Evolutionary conservation across 2,113 vertebrate species (phyloP).

Genomic region (Nothobranchius furzeri): DNA sequence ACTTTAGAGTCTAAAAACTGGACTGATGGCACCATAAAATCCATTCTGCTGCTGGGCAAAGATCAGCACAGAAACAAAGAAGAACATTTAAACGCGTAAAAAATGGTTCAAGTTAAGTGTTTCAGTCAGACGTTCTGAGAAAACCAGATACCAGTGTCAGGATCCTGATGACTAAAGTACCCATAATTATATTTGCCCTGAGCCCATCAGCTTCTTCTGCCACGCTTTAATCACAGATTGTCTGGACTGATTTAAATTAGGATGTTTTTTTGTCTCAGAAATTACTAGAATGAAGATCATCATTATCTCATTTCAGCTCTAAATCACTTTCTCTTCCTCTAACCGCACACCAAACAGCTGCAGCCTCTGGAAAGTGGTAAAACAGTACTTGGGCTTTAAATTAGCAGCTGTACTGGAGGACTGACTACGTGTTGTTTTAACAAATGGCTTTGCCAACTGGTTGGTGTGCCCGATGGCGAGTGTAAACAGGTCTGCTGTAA

Average conservation of each 20-base stretch:
- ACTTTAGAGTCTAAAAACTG: no score
- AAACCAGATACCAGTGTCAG: conserved; percentile 35
- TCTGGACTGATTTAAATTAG: conserved; percentile 58
- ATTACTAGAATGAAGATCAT: conserved; percentile 61
- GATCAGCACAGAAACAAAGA: no score
- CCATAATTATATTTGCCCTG: conserved; percentile 51
- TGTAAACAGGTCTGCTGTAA: not conserved
- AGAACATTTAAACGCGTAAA: no score
- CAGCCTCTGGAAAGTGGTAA: conserved; percentile 57
- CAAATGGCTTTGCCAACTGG: conserved; percentile 29
- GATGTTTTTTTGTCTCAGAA: conserved; percentile 59
- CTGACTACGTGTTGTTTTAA: conserved; percentile 47
- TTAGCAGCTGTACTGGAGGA: conserved; percentile 46
- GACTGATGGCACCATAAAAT: no score
- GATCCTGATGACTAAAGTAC: conserved; percentile 44
- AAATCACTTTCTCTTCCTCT: conserved; percentile 63
- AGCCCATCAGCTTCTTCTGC: conserved; percentile 32
- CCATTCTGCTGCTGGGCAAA: no score
- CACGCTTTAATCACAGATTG: conserved; percentile 58
- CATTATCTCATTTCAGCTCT: conserved; percentile 62
- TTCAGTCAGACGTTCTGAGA: not conserved
- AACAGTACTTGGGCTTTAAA: conserved; percentile 50
- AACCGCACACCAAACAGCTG: conserved; percentile 57
- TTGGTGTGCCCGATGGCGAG: conserved; percentile 12
- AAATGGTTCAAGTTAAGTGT: no score